Percentiles rank a stretch among this genome's conserved stretches.
These are phyloP conservation scores for Aphyosemion australe DNA, from an alignment of 2,113 vertebrate species.

Conservation along the genomic window DNA sequence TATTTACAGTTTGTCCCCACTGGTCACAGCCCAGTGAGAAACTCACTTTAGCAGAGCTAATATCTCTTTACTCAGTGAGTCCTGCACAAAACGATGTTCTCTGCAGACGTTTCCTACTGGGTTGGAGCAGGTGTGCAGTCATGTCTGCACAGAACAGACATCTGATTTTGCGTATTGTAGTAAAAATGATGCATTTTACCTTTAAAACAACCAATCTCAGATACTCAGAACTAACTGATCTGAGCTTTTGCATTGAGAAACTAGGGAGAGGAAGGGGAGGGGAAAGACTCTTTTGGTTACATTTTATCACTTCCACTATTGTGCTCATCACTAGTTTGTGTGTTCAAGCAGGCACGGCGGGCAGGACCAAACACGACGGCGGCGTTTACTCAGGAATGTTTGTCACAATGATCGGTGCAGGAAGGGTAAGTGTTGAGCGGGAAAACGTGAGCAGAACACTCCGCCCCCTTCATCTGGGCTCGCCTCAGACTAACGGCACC, in stretches of 20 bases:
- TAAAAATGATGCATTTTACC: too few relatives aligned
- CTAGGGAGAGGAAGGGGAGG: not conserved
- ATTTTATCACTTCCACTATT: not conserved
- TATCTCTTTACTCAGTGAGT: too few relatives aligned
- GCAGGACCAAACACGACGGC: constrained; percentile 46
- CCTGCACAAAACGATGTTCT: too few relatives aligned
- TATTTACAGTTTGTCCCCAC: too few relatives aligned
- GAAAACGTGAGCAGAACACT: not conserved
- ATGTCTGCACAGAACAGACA: too few relatives aligned
- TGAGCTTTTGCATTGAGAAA: not conserved
- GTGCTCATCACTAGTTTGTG: not conserved
- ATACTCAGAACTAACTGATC: not conserved
- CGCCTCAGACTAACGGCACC: not conserved
- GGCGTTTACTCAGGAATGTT: constrained; percentile 51
- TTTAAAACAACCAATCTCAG: not conserved
- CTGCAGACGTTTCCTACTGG: too few relatives aligned
- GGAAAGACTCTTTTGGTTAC: not conserved
- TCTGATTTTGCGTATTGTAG: too few relatives aligned
- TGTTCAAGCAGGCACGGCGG: not conserved
- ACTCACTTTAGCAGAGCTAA: too few relatives aligned
- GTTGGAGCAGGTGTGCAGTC: too few relatives aligned
- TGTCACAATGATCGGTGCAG: constrained; percentile 7
- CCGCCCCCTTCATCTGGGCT: not conserved
- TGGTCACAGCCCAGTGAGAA: too few relatives aligned
- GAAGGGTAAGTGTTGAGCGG: not conserved